Conservation (phyloP, 2,888 invertebrate species). For the Caenorhabditis sp. region DNA sequence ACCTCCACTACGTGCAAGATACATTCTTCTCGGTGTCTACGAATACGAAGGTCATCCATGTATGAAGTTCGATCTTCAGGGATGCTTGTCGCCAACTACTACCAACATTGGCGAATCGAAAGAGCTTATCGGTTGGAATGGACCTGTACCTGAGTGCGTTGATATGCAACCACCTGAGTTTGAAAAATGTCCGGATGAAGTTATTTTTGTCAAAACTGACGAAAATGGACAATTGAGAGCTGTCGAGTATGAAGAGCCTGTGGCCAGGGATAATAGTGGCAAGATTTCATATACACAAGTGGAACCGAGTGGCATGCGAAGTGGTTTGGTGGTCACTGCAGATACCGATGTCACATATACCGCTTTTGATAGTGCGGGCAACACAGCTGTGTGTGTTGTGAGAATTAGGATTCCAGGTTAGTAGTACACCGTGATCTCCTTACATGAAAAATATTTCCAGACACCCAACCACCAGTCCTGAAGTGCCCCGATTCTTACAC, state of each 20-base stretch:
- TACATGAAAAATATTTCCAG: slow-evolving; percentile 28
- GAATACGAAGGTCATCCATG: slow-evolving; percentile 97
- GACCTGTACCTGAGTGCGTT: slow-evolving; percentile 69
- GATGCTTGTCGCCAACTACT: slow-evolving; percentile 79
- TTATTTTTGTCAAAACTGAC: slow-evolving; percentile 83
- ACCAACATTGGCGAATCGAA: slow-evolving; percentile 58
- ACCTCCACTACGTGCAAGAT: slow-evolving; percentile 88
- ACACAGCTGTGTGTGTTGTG: slow-evolving; percentile 94
- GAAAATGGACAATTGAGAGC: slow-evolving; percentile 84
- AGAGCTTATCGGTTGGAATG: slow-evolving; percentile 71
- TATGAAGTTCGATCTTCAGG: slow-evolving; percentile 92
- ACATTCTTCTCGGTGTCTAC: slow-evolving; percentile 91
- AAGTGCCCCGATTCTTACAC: slow-evolving; percentile 71
- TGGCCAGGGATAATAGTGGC: slow-evolving; percentile 92
- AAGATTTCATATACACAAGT: slow-evolving; percentile 87
- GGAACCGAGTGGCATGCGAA: slow-evolving; percentile 84
- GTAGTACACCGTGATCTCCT: not conserved
- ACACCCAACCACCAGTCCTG: slow-evolving; percentile 69
- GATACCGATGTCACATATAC: slow-evolving; percentile 78
- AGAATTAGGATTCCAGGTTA: slow-evolving; percentile 79
- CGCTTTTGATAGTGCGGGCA: slow-evolving; percentile 95
- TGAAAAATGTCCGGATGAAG: slow-evolving; percentile 92
- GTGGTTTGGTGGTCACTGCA: slow-evolving; percentile 59
- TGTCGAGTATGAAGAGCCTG: slow-evolving; percentile 90
- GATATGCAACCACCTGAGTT: slow-evolving; percentile 95